phyloP scores from a whole-genome alignment of 2,797 vertebrate genomes.

The Epinephelus malabaricus region DNA sequence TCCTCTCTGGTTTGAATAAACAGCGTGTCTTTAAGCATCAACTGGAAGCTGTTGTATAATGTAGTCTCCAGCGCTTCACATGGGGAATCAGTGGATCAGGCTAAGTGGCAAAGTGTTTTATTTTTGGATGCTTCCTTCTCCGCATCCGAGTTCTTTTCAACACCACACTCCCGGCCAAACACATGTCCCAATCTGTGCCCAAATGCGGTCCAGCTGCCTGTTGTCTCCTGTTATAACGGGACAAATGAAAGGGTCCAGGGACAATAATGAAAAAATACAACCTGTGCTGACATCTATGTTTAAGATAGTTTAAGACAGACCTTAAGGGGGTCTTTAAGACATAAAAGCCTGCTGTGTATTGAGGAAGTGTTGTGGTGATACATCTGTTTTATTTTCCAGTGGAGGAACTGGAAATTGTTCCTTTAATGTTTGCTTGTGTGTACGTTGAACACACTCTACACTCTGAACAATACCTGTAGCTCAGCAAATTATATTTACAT shows the following conservation, averaged over 20 bases:
- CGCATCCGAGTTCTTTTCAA: conserved; percentile 52
- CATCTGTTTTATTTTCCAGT: conserved; percentile 51
- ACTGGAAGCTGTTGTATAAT: conserved; percentile 15
- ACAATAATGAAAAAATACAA: conserved; percentile 75
- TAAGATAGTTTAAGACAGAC: conserved; percentile 50
- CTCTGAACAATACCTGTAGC: conserved; percentile 4
- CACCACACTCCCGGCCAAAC: conserved; percentile 45
- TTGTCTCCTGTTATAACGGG: conserved; percentile 69
- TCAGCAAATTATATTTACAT: conserved; percentile 4
- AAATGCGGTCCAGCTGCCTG: conserved; percentile 74
- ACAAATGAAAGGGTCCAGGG: conserved; percentile 73
- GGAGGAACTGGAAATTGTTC: conserved; percentile 20
- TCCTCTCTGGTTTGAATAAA: conserved; percentile 28
- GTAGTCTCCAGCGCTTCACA: conserved; percentile 4
- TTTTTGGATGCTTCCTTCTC: conserved; percentile 53
- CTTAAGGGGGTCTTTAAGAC: conserved; percentile 48
- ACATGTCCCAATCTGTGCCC: conserved; percentile 73
- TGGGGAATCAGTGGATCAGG: conserved; percentile 28
- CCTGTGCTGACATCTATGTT: conserved; percentile 39
- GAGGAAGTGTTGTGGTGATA: conserved; percentile 47
- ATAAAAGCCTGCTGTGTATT: conserved; percentile 55
- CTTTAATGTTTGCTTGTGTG: conserved; percentile 20
- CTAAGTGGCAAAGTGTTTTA: conserved; percentile 53
- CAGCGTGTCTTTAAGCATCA: conserved; percentile 21
- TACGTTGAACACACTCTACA: too few relatives aligned